Conservation (phyloP, 2,113 vertebrate genomes). For the Phasianus colchicus region DNA sequence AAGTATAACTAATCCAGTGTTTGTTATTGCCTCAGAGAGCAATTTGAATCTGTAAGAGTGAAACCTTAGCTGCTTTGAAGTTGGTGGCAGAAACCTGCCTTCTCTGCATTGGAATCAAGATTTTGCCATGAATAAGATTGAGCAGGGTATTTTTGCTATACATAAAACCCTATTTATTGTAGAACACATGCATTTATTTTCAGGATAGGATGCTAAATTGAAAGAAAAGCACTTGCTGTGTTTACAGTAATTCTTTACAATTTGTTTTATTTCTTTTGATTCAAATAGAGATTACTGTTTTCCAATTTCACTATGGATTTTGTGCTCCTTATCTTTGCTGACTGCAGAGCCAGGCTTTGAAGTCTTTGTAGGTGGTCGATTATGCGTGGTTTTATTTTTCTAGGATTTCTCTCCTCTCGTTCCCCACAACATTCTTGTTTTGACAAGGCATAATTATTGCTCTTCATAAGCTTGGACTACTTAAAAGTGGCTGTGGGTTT, state of each 20-base stretch:
- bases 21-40: neutral
- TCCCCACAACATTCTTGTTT: neutral
- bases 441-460: neutral
- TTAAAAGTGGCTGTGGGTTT: conserved; percentile 44
- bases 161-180: neutral
- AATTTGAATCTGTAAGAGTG: neutral
- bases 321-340: conserved; percentile 2
- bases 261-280: neutral
- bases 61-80: neutral
- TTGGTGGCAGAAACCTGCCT: neutral
- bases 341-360: neutral
- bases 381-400: neutral
- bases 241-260: neutral
- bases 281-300: neutral
- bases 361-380: neutral
- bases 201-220: neutral
- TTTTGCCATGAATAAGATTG: neutral
- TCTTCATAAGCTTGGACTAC: neutral
- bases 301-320: neutral
- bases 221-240: neutral
- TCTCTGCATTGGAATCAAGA: neutral
- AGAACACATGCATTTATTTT: neutral
- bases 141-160: neutral
- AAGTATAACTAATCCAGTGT: neutral
- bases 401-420: neutral